Evolutionary conservation across 2,888 invertebrate genomes (phyloP), one percentile per base, ranked within the genome.

Genomic region (Therioaphis trifolii): DNA sequence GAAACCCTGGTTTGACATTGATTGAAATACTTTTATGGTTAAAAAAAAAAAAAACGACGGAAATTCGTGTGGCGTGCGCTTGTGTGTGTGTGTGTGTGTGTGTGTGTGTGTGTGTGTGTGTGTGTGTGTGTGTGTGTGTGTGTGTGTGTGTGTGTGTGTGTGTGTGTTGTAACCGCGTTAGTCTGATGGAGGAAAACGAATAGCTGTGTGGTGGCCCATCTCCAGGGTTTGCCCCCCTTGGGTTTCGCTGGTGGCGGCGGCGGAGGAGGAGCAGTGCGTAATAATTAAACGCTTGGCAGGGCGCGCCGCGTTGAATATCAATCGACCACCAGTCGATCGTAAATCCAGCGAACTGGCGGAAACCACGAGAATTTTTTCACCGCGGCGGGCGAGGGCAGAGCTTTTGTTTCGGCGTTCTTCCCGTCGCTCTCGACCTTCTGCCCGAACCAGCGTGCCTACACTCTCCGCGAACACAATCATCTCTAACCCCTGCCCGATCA

Each of bases 301-400:
- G 55, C 27, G 21, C 75, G 55, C 40, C 58, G 27, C 75, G 43
- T 76, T 61, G 75, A 76, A 76, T 76, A 76, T 76, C 58, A 76
- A 76, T 76, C 75, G 75, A 43, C 61, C 43, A 43, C 61, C 43
- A 21, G 55, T 35, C 24, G 74, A 76, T 76, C 61, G 75, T 76
- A 76, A 76, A 76, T 43, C 61, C 43, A 27, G 11, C 61, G 43
- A 43, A 58, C 52, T 3, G 35, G 35, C 35, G 61, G 15, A 75
- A 43, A 43, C 43, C 75, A 27, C 61, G n/a, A 15, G 40, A 74
- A 74, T 74, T 40, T 74, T 55, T 74, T 58, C 40, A 11, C 18
- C 9, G 1, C 52, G 52, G 21, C 14, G 52, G 29, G 29, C 12
- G 18, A n/a, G 29, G 52, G n/a, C 35, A 29, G 12, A 21, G 24